Base-by-base conservation (phyloP, 2,113 vertebrate species). In the Rhea americana region DNA sequence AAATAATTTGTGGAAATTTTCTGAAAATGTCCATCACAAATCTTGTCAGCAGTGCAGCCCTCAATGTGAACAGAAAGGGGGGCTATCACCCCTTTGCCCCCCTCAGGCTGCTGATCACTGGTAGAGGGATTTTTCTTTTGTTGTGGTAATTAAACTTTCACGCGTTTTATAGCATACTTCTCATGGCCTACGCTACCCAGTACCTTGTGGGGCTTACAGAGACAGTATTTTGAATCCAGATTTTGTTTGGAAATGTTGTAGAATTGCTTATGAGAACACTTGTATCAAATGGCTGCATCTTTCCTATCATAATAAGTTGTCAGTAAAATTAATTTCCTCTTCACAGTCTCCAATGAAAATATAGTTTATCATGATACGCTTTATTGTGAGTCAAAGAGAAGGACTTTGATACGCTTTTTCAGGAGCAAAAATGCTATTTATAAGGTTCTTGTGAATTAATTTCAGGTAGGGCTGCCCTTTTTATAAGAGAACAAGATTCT, bases 301-400 rank as follows among this genome's bases (percentile, higher is more conserved):
- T 21, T 94, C 55, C 61, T 92, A 81, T 77, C 61, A 71, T 68
- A 72, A 68, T 78, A 81, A 35, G 62, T 75, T 73, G 63, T 41
- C 63, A 56, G 67, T 51, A 79, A 76, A 89, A 94, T 87, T 93
- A 65, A 93, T 96, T 89, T 88, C 45, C 43, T 88, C 83, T 74
- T 90, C 20, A 39, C n/a, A 68, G 59, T 59, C 18, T 72, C 26
- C 73, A 90, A 72, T 95, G 95, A 93, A 93, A 93, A 90, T 65
- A 56, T 7, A 85, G 39, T 93, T 94, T 91, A 66, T 95, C 82
- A 63, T 71, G 5, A 74, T 85, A n/a, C 79, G 59, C 48, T 91
- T 83, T 45, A 87, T 80, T 63, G 39, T 81, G 61, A 65, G 16
- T 86, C 25, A 16, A 32, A 35, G 71, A 24, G 63, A 62, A 77